Evolutionary conservation across 2,797 vertebrate species (phyloP).

Genomic region (Cirrhinus mrigala): DNA sequence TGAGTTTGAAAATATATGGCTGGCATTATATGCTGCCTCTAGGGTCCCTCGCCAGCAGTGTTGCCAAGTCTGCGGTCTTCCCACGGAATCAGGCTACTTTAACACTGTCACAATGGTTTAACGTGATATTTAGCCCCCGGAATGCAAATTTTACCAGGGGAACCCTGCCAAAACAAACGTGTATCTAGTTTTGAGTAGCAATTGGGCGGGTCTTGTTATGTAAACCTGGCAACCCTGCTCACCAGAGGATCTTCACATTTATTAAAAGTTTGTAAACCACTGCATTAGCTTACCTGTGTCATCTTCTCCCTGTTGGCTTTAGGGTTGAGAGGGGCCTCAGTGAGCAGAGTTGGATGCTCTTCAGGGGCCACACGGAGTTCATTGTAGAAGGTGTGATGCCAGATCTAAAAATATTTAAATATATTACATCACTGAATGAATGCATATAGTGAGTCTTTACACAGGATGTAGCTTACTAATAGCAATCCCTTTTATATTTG

Average conservation of each 20-base stretch:
- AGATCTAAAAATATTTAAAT: slow-evolving; percentile 81
- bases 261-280: neutral
- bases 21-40: neutral
- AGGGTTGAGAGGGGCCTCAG: slow-evolving; percentile 97
- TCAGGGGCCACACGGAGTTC: slow-evolving; percentile 97
- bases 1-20: neutral
- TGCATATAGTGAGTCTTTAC: neutral
- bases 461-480: neutral
- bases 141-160: too few relatives aligned
- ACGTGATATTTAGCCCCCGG: too few relatives aligned
- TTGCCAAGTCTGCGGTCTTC: too few relatives aligned
- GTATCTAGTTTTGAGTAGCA: too few relatives aligned
- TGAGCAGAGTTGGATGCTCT: slow-evolving; percentile 97
- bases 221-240: too few relatives aligned
- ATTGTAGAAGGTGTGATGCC: slow-evolving; percentile 99
- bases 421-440: neutral
- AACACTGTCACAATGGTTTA: too few relatives aligned
- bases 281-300: slow-evolving; percentile 84
- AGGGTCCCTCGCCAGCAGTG: too few relatives aligned
- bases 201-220: too few relatives aligned
- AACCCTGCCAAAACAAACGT: too few relatives aligned
- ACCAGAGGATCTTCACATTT: neutral
- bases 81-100: too few relatives aligned
- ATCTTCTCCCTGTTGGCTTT: slow-evolving; percentile 99
- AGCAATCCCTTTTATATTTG: too few relatives aligned